These are phyloP conservation scores for Epinotia demarniana DNA, from an alignment of 2,888 invertebrate species.

Conservation along the genomic window DNA sequence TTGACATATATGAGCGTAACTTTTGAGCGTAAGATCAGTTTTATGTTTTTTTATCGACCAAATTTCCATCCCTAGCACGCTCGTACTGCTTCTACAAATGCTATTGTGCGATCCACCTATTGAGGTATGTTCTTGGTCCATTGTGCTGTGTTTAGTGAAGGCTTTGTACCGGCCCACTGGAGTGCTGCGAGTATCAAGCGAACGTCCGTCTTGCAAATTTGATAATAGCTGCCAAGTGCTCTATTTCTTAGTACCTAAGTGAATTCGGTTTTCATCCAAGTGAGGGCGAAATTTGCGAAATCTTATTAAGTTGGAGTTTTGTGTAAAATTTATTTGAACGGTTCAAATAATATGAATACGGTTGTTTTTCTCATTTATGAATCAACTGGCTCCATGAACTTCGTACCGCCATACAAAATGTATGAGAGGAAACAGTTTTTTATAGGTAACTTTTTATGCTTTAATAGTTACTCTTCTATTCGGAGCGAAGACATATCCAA, in stretches of 20 bases:
- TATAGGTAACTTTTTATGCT: too few relatives aligned
- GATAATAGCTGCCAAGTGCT: slow-evolving; percentile 26
- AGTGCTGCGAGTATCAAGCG: slow-evolving; percentile 31
- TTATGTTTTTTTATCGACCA: neutral
- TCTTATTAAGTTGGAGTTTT: neutral
- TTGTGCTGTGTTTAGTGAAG: slow-evolving; percentile 26
- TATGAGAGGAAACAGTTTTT: too few relatives aligned
- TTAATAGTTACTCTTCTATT: too few relatives aligned
- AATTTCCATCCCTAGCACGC: slow-evolving; percentile 8
- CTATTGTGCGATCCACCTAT: slow-evolving; percentile 18
- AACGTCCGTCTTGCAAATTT: slow-evolving; percentile 34
- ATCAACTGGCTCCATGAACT: too few relatives aligned
- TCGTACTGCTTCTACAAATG: neutral
- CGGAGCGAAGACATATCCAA: too few relatives aligned
- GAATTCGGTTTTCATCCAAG: neutral
- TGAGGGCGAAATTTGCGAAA: neutral
- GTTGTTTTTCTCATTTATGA: too few relatives aligned
- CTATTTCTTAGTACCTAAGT: neutral
- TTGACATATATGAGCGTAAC: too few relatives aligned
- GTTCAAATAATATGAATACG: too few relatives aligned
- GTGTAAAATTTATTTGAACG: neutral
- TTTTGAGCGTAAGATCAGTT: neutral
- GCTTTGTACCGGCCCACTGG: slow-evolving; percentile 16
- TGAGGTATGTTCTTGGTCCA: slow-evolving; percentile 20
- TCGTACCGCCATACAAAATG: too few relatives aligned